Base-by-base conservation (phyloP, 2,888 invertebrate species). In the Tetramorium bicarinatum region DNA sequence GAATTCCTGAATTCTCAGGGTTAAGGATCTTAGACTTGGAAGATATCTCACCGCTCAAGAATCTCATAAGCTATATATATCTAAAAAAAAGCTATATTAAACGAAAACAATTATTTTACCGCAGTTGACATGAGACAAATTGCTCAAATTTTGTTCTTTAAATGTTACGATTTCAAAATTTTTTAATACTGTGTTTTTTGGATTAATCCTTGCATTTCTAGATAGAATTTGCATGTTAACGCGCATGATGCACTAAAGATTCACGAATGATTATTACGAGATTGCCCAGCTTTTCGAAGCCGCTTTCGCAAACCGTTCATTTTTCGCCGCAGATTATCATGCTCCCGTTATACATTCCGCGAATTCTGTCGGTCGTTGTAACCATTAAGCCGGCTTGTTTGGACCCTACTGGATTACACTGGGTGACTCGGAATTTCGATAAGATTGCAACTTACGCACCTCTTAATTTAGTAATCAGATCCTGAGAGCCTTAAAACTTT, bases 331-430 rank as follows among this genome's bases (percentile, higher is more conserved):
- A 56, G 82, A 87, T 90, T 88, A 83, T 88, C 67, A 66, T 79
- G 84, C 88, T 85, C 85, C 87, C 90, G 90, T 90, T 90, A 90
- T 84, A 83, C 90, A 85, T 90, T 88, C 88, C 85, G 64, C 59
- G 85, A 84, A 88, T 88, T 82, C 77, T 67, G 71, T 59, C 62
- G 77, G 84, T 87, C 89, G 71, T 87, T 86, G 79, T 71, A 61
- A 84, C 80, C 86, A 85, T 88, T 88, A 88, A 88, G 76, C 62
- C 59, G 75, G 56, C 79, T 69, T 80, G 79, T 80, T 80, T 71
- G 69, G 71, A 21, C 18, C 47, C 47, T 71, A 80, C 38, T 47
- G 71, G 13, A 47, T 79, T 79, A 79, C 79, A 79, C 25, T 47
- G 79, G 71, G 71, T 71, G 79, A 79, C 59, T 71, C 59, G 47